Base-by-base conservation (phyloP, 2,888 invertebrate genomes). In the Thera britannica region DNA sequence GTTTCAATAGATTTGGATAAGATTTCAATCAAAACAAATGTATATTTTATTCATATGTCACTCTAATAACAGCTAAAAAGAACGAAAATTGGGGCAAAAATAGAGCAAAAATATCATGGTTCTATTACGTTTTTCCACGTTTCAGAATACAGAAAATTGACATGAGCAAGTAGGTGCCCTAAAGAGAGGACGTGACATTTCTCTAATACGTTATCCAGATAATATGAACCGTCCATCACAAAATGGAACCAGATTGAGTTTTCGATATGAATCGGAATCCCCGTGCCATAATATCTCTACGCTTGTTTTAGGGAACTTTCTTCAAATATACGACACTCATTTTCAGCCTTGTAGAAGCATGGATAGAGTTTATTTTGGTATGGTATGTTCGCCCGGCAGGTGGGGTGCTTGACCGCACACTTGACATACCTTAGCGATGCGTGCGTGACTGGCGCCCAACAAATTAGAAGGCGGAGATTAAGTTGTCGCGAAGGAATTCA, bases 391-490 rank as follows among this genome's bases (percentile, higher is more conserved):
- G 23, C 76, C 73, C 70, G 70, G 74, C 87, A 88, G 88, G 89
- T 88, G 84, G 82, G 90, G 90, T 90, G 77, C 71, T 86, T 88
- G 90, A 88, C 90, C 90, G 84, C 79, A 80, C 79, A 77, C 80
- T 84, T 84, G 85, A 85, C 81, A 82, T 83, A 74, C 79, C 82
- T 76, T 72, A 77, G 77, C 80, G 77, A 84, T 87, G 74, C 64
- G 70, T 79, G 78, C 80, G 70, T 73, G 70, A 65, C 72, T 65
- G 72, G 83, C 88, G 84, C 83, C 84, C 77, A 82, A 88, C 87
- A 87, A 89, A 90, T 90, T 88, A 83, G 77, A 78, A 83, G 77
- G 83, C 71, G 70, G 70, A 84, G 87, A 88, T 90, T 87, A 89
- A 87, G 72, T 78, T 86, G 88, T 87, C 86, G 77, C 75, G 65